phyloP scores from a whole-genome alignment of 2,113 vertebrate species.

The Athene noctua region DNA sequence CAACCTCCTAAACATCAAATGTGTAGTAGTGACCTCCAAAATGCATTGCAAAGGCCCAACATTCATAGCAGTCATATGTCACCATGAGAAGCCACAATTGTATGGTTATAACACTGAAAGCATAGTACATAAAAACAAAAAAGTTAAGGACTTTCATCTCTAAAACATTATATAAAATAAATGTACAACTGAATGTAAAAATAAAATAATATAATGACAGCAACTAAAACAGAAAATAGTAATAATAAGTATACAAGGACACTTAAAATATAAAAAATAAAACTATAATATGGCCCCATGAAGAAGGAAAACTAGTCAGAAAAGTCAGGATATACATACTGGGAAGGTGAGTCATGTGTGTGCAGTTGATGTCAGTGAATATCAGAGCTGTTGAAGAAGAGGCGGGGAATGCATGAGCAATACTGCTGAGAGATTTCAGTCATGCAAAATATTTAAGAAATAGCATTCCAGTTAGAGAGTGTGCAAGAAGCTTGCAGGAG shows the following conservation, averaged over 20 bases:
- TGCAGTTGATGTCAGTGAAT: neutral
- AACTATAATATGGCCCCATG: neutral
- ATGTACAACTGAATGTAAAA: slow-evolving; percentile 37
- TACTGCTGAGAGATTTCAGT: neutral
- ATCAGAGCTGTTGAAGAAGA: neutral
- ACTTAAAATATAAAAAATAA: neutral
- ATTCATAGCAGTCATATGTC: slow-evolving; percentile 76
- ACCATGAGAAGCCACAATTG: slow-evolving; percentile 78
- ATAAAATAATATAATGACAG: slow-evolving; percentile 38
- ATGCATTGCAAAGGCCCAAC: slow-evolving; percentile 75
- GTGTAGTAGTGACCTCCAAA: slow-evolving; percentile 76
- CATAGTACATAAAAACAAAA: slow-evolving; percentile 77
- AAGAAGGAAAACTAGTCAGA: neutral
- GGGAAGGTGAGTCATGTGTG: neutral
- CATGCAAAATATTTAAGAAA: neutral
- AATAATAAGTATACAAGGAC: neutral
- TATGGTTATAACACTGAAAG: slow-evolving; percentile 80
- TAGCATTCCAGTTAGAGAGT: neutral
- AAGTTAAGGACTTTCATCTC: slow-evolving; percentile 60
- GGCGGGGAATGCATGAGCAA: neutral
- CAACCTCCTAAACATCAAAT: slow-evolving; percentile 78
- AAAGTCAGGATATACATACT: neutral
- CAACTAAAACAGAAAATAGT: slow-evolving; percentile 51
- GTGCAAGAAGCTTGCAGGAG: neutral
- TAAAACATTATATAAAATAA: slow-evolving; percentile 14